These are phyloP conservation scores for Xenopus laevis DNA, from an alignment of 2,113 vertebrate species.

Conservation along the genomic window DNA sequence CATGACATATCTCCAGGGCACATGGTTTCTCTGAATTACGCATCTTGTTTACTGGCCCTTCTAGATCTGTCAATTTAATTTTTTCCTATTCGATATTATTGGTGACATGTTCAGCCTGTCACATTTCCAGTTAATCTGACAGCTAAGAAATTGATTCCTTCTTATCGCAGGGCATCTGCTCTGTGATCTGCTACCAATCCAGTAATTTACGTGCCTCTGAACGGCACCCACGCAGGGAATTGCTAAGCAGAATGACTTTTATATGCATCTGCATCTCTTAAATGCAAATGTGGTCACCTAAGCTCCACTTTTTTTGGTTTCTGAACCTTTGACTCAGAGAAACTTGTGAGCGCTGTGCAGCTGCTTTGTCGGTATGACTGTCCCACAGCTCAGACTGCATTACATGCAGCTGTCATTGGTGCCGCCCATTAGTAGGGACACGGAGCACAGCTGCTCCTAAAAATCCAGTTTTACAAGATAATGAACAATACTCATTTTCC, in stretches of 20 bases:
- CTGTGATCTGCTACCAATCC: neutral
- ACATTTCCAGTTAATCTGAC: slow-evolving; percentile 16
- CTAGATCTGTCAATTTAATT: slow-evolving; percentile 4
- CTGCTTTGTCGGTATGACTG: neutral
- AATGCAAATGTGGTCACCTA: neutral
- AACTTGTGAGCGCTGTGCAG: neutral
- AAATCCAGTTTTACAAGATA: slow-evolving; percentile 2
- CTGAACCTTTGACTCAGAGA: neutral
- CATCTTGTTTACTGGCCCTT: neutral
- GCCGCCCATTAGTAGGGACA: neutral
- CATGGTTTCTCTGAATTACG: too few species aligned
- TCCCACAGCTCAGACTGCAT: neutral
- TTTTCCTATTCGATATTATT: slow-evolving; percentile 9
- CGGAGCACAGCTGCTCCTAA: slow-evolving; percentile 6
- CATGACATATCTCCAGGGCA: too few species aligned
- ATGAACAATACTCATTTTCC: slow-evolving; percentile 4
- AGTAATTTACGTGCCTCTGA: slow-evolving; percentile 11
- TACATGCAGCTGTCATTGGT: slow-evolving; percentile 4
- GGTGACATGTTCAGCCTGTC: slow-evolving; percentile 1
- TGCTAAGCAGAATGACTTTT: too few species aligned
- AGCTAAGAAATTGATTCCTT: slow-evolving; percentile 11
- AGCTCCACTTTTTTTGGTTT: neutral
- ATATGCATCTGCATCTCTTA: too few species aligned
- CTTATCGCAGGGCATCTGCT: slow-evolving; percentile 13
- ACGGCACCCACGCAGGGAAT: neutral